A percentile compares a stretch with the other conserved stretches of the same genome.
phyloP scores from a whole-genome alignment of 2,888 invertebrate genomes.

The Lithodes maja region DNA sequence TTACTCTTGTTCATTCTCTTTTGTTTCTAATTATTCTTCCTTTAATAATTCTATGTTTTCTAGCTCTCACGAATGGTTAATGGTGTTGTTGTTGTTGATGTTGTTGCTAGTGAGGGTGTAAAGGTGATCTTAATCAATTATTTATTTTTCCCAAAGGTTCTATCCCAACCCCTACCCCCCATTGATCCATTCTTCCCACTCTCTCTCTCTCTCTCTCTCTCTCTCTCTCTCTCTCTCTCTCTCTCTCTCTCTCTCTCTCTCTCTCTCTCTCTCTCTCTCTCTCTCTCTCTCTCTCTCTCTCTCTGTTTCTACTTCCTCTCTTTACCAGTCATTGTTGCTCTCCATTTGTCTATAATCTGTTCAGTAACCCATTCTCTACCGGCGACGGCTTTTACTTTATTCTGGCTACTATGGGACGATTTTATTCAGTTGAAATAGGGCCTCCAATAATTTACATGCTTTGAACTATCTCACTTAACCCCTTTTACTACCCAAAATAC shows the following conservation, averaged over 20 bases:
- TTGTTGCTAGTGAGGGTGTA: conserved; percentile 23
- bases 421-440: no score
- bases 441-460: no score
- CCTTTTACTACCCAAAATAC: no score
- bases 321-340: no score
- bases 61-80: conserved; percentile 39
- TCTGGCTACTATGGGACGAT: no score
- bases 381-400: no score
- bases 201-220: background rate
- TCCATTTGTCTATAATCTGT: no score
- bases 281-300: background rate
- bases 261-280: background rate
- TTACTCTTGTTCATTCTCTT: conserved; percentile 19
- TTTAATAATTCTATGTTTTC: conserved; percentile 19
- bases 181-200: background rate
- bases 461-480: no score
- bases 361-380: no score
- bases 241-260: background rate
- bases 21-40: conserved; percentile 26
- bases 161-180: background rate
- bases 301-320: background rate
- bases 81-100: conserved; percentile 23
- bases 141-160: background rate
- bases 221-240: background rate
- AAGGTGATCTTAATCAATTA: background rate